phyloP scores from a whole-genome alignment of 2,113 vertebrate genomes.

The Nothobranchius furzeri region DNA sequence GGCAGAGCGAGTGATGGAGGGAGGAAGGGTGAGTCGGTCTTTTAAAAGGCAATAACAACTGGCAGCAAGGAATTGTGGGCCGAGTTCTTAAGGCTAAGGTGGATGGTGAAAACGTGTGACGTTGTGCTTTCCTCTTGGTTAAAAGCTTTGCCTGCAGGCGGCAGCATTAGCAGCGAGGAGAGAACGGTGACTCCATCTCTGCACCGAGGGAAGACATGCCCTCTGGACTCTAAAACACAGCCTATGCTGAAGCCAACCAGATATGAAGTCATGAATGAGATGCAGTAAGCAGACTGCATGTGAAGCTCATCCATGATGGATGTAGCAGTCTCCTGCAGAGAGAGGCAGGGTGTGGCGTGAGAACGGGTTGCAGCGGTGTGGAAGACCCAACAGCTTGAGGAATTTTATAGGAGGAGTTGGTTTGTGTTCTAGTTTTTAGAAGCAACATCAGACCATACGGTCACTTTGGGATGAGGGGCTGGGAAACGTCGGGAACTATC shows the following conservation, averaged over 20 bases:
- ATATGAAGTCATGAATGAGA: slow-evolving; percentile 38
- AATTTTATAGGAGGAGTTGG: too few species aligned
- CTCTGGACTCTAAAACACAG: slow-evolving; percentile 20
- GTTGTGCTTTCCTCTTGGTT: slow-evolving; percentile 30
- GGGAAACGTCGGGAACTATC: too few species aligned
- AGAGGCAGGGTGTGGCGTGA: slow-evolving; percentile 12
- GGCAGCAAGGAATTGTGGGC: slow-evolving; percentile 43
- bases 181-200: slow-evolving; percentile 15
- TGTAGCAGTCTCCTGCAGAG: slow-evolving; percentile 22
- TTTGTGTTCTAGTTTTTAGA: too few species aligned
- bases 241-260: neutral
- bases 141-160: slow-evolving; percentile 51
- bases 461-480: too few species aligned
- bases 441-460: too few species aligned
- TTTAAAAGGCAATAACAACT: slow-evolving; percentile 51
- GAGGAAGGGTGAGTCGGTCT: slow-evolving; percentile 44
- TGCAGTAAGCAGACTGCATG: slow-evolving; percentile 44
- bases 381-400: neutral
- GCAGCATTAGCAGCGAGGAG: slow-evolving; percentile 2
- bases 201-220: slow-evolving; percentile 14
- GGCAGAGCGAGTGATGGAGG: slow-evolving; percentile 11
- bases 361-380: neutral
- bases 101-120: slow-evolving; percentile 16
- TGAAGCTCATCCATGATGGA: slow-evolving; percentile 63
- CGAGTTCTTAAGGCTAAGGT: slow-evolving; percentile 43